These are phyloP conservation scores for Mesaphorura yosii DNA, from an alignment of 1,140 invertebrate genomes.

Conservation along the genomic window DNA sequence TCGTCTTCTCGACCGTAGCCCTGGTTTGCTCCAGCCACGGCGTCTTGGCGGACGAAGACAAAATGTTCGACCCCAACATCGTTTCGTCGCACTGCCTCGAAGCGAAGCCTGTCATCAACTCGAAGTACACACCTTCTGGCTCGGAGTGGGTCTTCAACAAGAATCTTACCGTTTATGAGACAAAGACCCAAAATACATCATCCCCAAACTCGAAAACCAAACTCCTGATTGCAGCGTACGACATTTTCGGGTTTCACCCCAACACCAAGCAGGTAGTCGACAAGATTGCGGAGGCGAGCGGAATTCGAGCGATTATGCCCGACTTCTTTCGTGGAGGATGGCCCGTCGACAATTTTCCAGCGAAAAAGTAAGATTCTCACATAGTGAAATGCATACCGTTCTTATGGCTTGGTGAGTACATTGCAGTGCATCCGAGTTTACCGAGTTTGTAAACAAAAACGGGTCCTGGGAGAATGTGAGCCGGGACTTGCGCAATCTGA, in stretches of 20 bases:
- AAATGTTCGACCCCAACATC: too few species aligned
- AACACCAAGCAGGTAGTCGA: constrained; percentile 21
- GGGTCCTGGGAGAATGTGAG: constrained; percentile 16
- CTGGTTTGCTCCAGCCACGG: too few species aligned
- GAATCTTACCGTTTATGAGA: constrained; percentile 25
- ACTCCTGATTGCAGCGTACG: constrained; percentile 22
- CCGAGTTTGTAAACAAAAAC: not conserved
- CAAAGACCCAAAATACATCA: too few species aligned
- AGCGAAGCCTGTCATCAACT: too few species aligned
- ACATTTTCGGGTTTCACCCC: constrained; percentile 20
- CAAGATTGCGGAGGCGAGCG: constrained; percentile 13
- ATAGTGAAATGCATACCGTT: not conserved
- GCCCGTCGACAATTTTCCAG: constrained; percentile 3
- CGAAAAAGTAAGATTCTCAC: not conserved
- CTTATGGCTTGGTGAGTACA: not conserved
- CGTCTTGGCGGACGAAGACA: too few species aligned
- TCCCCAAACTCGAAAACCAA: not conserved
- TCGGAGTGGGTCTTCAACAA: constrained; percentile 1
- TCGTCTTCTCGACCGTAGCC: too few species aligned
- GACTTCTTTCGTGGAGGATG: constrained; percentile 22
- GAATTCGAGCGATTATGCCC: constrained; percentile 22
- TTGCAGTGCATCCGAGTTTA: constrained; percentile 6
- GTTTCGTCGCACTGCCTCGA: too few species aligned
- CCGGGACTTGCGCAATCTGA: constrained; percentile 13
- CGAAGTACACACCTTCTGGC: constrained; percentile 17